Conservation (phyloP, 2,113 vertebrate genomes). For the Halcyon senegalensis region DNA sequence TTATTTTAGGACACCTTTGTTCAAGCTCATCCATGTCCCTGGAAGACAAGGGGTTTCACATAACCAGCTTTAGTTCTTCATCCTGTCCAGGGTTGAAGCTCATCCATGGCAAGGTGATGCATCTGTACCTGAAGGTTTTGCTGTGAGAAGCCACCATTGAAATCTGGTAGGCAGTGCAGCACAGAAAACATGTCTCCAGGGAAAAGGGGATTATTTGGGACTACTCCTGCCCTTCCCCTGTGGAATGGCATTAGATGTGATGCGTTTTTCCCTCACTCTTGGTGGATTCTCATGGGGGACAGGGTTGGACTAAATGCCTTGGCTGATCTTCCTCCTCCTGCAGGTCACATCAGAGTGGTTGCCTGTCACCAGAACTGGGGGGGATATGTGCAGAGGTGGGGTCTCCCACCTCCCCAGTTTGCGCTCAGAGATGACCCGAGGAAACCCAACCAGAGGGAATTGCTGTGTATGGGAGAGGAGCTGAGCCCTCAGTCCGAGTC, state of each 20-base stretch:
- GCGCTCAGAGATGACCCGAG: neutral
- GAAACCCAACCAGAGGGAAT: neutral
- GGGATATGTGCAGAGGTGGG: neutral
- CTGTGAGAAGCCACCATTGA: neutral
- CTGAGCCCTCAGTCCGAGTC: neutral
- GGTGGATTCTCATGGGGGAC: neutral
- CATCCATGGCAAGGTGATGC: neutral
- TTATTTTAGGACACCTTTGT: neutral
- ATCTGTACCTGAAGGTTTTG: accelerated
- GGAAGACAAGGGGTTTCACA: neutral
- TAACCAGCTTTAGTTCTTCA: neutral
- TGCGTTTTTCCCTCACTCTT: neutral
- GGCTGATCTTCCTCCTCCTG: neutral
- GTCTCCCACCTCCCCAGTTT: neutral
- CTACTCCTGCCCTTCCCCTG: neutral
- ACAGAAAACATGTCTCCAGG: neutral
- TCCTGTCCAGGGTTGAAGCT: neutral
- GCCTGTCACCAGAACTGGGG: neutral
- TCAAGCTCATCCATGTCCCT: neutral
- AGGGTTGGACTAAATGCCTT: too few species aligned
- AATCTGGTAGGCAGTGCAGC: neutral
- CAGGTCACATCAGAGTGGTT: neutral
- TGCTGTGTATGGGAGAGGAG: neutral
- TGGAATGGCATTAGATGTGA: neutral
- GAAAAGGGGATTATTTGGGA: neutral